Evolutionary conservation across 2,797 vertebrate species (phyloP), one percentile per base, ranked within the genome.

Genomic region (Gallinago solitaria): DNA sequence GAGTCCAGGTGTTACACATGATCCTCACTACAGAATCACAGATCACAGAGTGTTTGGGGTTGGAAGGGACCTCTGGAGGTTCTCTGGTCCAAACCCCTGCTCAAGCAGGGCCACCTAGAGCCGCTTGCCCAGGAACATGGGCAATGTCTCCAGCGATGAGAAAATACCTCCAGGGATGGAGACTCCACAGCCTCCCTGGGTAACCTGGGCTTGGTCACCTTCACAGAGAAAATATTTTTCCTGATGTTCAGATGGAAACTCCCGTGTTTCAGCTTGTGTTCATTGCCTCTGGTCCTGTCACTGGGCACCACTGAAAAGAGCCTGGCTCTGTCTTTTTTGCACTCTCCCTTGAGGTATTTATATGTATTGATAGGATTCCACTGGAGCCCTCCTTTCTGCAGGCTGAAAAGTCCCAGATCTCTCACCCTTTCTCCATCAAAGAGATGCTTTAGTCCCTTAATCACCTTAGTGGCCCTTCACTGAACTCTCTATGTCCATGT

Each of bases 61-160:
- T 76, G 63, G 63, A 61, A 73, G n/a, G 20, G 28, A 45, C 8
- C 20, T 89, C 50, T 84, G 59, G 24, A 85, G 18, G 13, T 79
- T 41, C 18, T 45, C 32, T 79, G 10, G 12, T 87, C 43, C 53
- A 68, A 39, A 10, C 5, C 2, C 3, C 27, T 59, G 60, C 32
- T 83, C 48, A 64, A n/a, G 32, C 39, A 64, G 57, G 35, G 8
- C 9, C 21, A 28, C 32, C 25, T 25, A 53, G 4, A 88, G 13
- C 54, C 1, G 0, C 4, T 25, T 90, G 68, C 33, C 11, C 14
- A 12, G 45, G 25, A 39, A 63, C 2, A 2, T 56, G 41, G 16
- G 47, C 15, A 68, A 2, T 53, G 53, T 35, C 33, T 61, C 15
- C 8, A 53, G 30, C 16, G 9, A 14, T 47, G 16, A 64, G n/a